These are phyloP conservation scores for Apamea crenata DNA, from an alignment of 2,888 invertebrate genomes.

Conservation along the genomic window DNA sequence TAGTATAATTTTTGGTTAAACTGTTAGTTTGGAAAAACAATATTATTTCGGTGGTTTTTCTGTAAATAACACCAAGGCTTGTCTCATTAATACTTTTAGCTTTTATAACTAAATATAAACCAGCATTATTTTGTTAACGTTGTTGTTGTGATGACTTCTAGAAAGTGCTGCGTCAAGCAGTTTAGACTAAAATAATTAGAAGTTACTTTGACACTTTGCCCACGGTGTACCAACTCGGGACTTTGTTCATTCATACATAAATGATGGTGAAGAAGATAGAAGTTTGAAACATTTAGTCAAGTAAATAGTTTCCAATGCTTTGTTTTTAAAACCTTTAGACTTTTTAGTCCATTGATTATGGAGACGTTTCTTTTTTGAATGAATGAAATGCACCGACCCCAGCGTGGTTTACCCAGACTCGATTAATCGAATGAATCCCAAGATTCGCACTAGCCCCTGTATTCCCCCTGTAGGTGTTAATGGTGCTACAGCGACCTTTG, in stretches of 20 bases:
- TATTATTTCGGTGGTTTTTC: background rate
- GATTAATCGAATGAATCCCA: no score
- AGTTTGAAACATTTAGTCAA: background rate
- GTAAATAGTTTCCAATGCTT: no score
- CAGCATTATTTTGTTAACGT: conserved; percentile 16
- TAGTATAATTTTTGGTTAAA: background rate
- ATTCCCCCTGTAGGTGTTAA: no score
- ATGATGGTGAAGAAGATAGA: background rate
- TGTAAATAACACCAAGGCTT: background rate
- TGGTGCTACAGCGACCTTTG: no score
- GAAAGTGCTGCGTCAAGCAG: conserved; percentile 5
- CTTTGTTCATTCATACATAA: conserved; percentile 27
- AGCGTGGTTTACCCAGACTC: no score
- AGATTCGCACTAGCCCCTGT: no score
- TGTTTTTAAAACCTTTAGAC: background rate
- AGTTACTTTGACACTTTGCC: conserved; percentile 43
- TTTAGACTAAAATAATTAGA: conserved; percentile 34
- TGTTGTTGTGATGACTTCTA: background rate
- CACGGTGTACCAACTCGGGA: background rate
- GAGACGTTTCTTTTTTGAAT: background rate
- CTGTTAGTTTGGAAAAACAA: background rate
- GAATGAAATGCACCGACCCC: no score
- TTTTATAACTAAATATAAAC: background rate
- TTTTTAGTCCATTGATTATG: background rate
- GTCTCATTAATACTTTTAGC: conserved; percentile 12